A percentile compares a stretch with the other conserved stretches of the same genome.
These are phyloP conservation scores for Drosophila kambysellisi DNA, from an alignment of 2,888 invertebrate species.

Conservation along the genomic window DNA sequence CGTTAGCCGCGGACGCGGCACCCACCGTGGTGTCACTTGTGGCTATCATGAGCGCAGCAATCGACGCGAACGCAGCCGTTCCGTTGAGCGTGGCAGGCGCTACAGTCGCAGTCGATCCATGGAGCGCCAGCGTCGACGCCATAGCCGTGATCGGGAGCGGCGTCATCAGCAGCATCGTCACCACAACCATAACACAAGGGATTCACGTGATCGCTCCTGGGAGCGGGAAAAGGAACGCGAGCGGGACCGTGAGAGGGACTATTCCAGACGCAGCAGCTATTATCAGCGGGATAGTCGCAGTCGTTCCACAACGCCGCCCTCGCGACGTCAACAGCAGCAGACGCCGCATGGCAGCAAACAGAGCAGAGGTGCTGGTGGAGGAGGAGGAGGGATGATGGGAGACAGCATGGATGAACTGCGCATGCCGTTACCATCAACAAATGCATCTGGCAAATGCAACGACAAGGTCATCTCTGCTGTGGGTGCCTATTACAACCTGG, in stretches of 20 bases:
- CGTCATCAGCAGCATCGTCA: constrained; percentile 39
- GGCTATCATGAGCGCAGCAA: constrained; percentile 34
- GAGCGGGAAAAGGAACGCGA: constrained; percentile 47
- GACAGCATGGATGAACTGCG: constrained; percentile 8
- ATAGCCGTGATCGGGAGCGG: constrained; percentile 40
- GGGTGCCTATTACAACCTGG: constrained; percentile 79
- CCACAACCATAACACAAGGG: constrained; percentile 28
- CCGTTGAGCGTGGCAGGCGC: constrained; percentile 46
- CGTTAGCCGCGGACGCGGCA: constrained; percentile 11
- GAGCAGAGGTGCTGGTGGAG: not conserved
- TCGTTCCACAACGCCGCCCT: constrained; percentile 41
- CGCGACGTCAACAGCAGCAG: constrained; percentile 31
- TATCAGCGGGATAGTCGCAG: constrained; percentile 46
- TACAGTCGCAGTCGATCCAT: constrained; percentile 61
- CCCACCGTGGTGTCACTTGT: constrained; percentile 28
- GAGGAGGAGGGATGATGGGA: not conserved
- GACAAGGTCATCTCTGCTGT: constrained; percentile 57
- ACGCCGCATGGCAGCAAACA: constrained; percentile 9
- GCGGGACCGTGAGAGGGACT: constrained; percentile 47
- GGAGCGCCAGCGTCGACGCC: constrained; percentile 54
- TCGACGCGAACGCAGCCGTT: constrained; percentile 55
- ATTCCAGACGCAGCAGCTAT: constrained; percentile 43
- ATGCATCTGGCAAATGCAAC: not conserved
- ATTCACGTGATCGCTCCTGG: constrained; percentile 58
- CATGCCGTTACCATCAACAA: not conserved